Evolutionary conservation across 2,888 invertebrate species (phyloP).

Genomic region (Laspeyria flexula): DNA sequence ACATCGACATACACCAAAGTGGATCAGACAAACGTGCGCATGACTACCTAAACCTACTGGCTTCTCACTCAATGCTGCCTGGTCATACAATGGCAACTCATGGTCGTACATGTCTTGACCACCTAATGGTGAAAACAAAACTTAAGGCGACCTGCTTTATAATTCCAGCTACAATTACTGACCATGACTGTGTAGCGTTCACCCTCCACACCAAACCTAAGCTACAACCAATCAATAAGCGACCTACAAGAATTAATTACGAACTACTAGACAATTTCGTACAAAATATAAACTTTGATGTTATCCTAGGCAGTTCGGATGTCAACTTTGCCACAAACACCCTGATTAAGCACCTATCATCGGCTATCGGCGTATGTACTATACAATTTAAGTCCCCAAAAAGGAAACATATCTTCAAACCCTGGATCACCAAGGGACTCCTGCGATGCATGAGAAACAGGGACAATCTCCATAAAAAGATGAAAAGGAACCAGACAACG

Average conservation of each 20-base stretch:
- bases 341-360: too few relatives aligned
- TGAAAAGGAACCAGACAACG: neutral
- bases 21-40: neutral
- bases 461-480: neutral
- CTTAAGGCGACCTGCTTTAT: conserved; percentile 4
- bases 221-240: too few relatives aligned
- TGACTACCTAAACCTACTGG: conserved; percentile 28
- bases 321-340: too few relatives aligned
- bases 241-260: too few relatives aligned
- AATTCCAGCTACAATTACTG: conserved; percentile 4
- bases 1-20: conserved; percentile 9
- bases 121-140: conserved; percentile 28
- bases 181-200: conserved; percentile 3
- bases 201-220: too few relatives aligned
- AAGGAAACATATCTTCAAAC: neutral
- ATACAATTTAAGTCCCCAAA: too few relatives aligned
- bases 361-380: too few relatives aligned
- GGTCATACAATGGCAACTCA: conserved; percentile 24
- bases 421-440: neutral
- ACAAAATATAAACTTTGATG: too few relatives aligned
- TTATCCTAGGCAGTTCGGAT: too few relatives aligned
- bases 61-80: conserved; percentile 32
- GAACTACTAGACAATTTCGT: too few relatives aligned
- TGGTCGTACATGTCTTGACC: conserved; percentile 26
- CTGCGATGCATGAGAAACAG: neutral